Base-by-base conservation (phyloP, 2,797 vertebrate species). In the Peromyscus melanophrys region DNA sequence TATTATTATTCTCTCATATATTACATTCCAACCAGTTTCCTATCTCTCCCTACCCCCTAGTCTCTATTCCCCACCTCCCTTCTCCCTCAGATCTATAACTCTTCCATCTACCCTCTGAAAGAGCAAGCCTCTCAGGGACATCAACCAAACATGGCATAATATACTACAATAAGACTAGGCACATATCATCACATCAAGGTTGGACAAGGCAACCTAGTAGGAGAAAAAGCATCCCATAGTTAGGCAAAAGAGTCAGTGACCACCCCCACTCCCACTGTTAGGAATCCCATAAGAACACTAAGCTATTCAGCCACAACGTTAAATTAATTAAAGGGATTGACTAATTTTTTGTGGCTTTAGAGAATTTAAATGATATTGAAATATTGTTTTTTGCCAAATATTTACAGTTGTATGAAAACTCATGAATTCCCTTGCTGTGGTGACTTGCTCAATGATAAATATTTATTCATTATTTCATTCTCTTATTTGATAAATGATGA, bases 301-400 rank as follows among this genome's bases (percentile, higher is more conserved):
- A 40, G 71, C 9, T 40, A 73, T 21, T 73, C 10, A 37, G 71
- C 71, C 4, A 40, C 23, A 73, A 25, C 21, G 13, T 40, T 40
- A 75, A 75, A 75, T 75, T 76, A 84, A 43, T 67, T 71, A 76
- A 90, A 31, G 43, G 17, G 0, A 3, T 83, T 94, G 31, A 11
- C 14, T 82, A 69, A 6, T 46, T 92, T 67, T 89, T 57, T 52
- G 69, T 80, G 23, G 16, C 52, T n/a, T 91, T 13, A 11, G 69
- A 71, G 57, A 93, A 27, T 90, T 96, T 96, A 87, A 95, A 84
- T 93, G 43, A 61, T 43, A 83, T 90, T 91, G 37, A 80, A 46
- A 87, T 75, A 76, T 34, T 89, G 27, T 11, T 46, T 76, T 88
- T 78, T 11, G 12, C 16, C 34, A 55, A 83, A 34, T 89, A 89